These are phyloP conservation scores for Lepus americanus DNA, from an alignment of 2,113 vertebrate species.

Conservation along the genomic window DNA sequence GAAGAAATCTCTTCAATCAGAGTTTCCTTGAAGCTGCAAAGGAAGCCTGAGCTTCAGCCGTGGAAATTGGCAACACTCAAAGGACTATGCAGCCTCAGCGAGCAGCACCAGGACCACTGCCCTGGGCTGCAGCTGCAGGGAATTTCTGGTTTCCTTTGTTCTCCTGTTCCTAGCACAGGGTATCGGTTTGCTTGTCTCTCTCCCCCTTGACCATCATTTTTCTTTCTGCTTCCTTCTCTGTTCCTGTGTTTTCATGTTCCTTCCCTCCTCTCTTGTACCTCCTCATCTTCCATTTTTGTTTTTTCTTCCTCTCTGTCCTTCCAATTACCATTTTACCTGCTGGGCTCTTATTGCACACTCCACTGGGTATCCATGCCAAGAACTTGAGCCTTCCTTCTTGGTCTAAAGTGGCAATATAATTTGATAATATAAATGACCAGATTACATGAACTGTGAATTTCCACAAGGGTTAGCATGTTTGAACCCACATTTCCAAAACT, in stretches of 20 bases:
- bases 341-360: not conserved
- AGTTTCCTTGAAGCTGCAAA: constrained; percentile 48
- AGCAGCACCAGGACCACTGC: not conserved
- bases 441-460: not conserved
- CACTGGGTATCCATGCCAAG: not conserved
- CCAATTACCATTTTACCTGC: constrained; percentile 42
- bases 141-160: constrained; percentile 52
- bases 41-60: constrained; percentile 34
- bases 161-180: not conserved
- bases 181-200: not conserved
- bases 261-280: not conserved
- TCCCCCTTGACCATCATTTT: not conserved
- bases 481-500: not conserved
- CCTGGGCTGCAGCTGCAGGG: not conserved
- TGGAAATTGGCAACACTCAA: constrained; percentile 21
- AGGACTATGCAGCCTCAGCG: not conserved
- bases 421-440: not conserved
- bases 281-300: not conserved
- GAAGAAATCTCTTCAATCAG: constrained; percentile 66
- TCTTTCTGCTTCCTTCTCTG: not conserved
- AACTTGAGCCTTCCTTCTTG: constrained; percentile 39
- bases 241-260: not conserved
- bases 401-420: constrained; percentile 8
- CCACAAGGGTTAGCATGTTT: not conserved
- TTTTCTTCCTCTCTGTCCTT: not conserved